phyloP scores from a whole-genome alignment of 2,888 invertebrate species.

The Leptarthrus brevirostris region DNA sequence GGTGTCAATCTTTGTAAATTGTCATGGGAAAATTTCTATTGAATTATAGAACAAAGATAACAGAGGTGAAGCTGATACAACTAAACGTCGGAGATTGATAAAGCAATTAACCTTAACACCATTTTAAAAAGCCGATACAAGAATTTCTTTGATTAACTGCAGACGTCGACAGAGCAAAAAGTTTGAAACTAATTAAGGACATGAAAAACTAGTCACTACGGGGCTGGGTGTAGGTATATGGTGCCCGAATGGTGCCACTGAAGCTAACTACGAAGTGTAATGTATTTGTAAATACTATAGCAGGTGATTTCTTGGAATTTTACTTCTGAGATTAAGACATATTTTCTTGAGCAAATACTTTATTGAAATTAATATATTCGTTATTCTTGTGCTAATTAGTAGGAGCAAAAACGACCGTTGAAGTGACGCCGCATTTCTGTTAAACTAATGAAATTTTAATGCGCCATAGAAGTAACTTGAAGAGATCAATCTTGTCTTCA shows the following conservation, averaged over 20 bases:
- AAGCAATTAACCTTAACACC: slow-evolving; percentile 38
- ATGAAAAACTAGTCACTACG: neutral
- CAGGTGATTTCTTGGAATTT: neutral
- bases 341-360: too few species aligned
- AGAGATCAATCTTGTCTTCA: too few species aligned
- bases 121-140: slow-evolving; percentile 4
- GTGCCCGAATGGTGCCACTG: slow-evolving; percentile 4
- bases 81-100: slow-evolving; percentile 39
- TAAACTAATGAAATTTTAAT: too few species aligned
- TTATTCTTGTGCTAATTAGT: too few species aligned
- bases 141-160: slow-evolving; percentile 30
- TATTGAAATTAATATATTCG: too few species aligned
- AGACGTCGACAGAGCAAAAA: neutral
- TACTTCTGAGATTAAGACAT: too few species aligned
- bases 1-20: too few species aligned
- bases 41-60: too few species aligned
- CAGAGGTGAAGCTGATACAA: slow-evolving; percentile 27
- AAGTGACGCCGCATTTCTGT: too few species aligned
- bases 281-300: slow-evolving; percentile 18
- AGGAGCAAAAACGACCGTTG: too few species aligned
- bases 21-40: too few species aligned
- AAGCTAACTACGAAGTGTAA: neutral
- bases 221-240: slow-evolving; percentile 8
- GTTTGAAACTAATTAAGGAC: slow-evolving; percentile 31
- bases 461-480: too few species aligned